Base-by-base conservation (phyloP, 2,113 vertebrate species). In the Alethe diademata region DNA sequence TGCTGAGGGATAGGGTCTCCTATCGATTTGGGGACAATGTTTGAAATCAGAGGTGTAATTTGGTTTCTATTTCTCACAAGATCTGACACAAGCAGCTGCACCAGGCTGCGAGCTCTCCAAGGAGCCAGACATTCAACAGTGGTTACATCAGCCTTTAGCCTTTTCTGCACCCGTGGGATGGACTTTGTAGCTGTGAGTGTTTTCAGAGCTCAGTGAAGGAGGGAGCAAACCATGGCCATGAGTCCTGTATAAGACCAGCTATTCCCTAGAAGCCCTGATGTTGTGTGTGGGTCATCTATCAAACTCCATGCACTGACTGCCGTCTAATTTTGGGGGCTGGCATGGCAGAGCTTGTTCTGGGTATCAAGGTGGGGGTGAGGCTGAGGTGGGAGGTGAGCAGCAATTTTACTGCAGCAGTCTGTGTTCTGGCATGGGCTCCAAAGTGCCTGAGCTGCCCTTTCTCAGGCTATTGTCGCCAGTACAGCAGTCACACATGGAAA, bases 21-120 rank as follows among this genome's bases (percentile, higher is more conserved):
- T 73, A 3, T 74, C 3, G 8, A 43, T 86, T 82, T 84, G 73
- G 89, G 94, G 90, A 36, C 69, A 94, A 92, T 93, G 8, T 65
- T 94, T 82, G 91, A 87, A 64, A 74, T 53, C 69, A 82, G 42
- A 47, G 29, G 42, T 88, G 36, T 92, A 75, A 72, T 87, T 71
- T 86, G 85, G 67, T 81, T 74, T 97, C 75, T 79, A 2, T 94
- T 95, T 95, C 93, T 93, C 51, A 40, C 64, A 76, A 76, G 97
- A 88, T 54, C 67, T 92, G 93, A 94, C 91, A 96, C 88, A 96
- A 96, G 82, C 95, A 97, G 94, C 95, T 95, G 95, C 83, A 93
- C 58, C 69, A 83, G n/a, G 36, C 60, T 69, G 53, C 61, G 78
- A 95, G 56, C 15, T 76, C 40, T 72, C 72, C 26, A 67, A 88